Evolutionary conservation across 2,888 invertebrate species (phyloP).

Genomic region (Tethea ocularis): DNA sequence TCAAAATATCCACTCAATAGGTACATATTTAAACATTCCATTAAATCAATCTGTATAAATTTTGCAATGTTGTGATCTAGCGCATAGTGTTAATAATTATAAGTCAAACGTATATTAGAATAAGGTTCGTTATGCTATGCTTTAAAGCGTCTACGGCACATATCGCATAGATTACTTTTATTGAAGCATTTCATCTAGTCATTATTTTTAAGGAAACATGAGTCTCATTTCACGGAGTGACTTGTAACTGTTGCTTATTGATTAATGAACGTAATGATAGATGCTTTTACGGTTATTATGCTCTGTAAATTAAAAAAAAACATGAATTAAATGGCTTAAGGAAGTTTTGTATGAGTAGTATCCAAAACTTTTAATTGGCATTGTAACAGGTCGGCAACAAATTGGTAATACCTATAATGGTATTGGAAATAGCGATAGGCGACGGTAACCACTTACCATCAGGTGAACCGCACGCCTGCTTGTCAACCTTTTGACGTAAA

Average conservation of each 20-base stretch:
- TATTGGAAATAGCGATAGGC: too few species aligned
- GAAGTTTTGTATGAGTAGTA: background rate
- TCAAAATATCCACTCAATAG: background rate
- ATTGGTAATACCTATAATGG: too few species aligned
- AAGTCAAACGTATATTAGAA: conserved; percentile 30
- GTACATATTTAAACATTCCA: conserved; percentile 41
- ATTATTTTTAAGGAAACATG: conserved; percentile 25
- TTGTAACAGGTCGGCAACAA: too few species aligned
- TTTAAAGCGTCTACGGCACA: conserved; percentile 55
- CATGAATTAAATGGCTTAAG: too few species aligned
- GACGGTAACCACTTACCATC: too few species aligned
- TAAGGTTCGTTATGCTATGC: conserved; percentile 51
- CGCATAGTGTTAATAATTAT: conserved; percentile 29
- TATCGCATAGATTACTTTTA: conserved; percentile 51
- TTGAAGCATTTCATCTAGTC: conserved; percentile 38
- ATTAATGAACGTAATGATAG: background rate
- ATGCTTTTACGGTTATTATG: background rate
- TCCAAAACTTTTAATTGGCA: too few species aligned
- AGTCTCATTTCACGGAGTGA: conserved; percentile 5
- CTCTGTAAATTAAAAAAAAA: too few species aligned
- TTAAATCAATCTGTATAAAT: conserved; percentile 37
- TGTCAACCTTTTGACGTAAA: too few species aligned
- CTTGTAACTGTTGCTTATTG: background rate
- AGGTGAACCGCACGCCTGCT: too few species aligned
- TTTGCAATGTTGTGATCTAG: conserved; percentile 68